Conservation (phyloP, 2,113 vertebrate genomes). For the Atractosteus spatula region DNA sequence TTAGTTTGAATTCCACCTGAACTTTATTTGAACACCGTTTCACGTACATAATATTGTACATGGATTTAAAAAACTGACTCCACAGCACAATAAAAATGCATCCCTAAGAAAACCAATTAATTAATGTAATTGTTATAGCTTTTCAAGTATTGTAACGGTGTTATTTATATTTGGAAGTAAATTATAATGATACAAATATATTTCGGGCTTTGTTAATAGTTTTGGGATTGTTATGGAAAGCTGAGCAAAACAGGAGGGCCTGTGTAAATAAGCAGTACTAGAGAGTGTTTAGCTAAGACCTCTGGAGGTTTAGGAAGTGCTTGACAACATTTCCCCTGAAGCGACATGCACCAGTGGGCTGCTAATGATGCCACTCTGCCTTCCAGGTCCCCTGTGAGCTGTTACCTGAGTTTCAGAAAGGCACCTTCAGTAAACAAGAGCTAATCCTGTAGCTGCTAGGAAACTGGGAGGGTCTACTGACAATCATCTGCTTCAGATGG, state of each 20-base stretch:
- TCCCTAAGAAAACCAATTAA: no score
- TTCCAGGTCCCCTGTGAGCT: not conserved
- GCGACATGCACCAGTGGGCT: conserved; percentile 10
- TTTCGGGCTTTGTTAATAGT: not conserved
- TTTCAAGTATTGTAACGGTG: no score
- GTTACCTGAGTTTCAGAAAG: conserved; percentile 6
- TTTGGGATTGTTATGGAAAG: not conserved
- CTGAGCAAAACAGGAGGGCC: not conserved
- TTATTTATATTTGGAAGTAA: no score
- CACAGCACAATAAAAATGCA: no score
- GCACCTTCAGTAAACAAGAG: conserved; percentile 21
- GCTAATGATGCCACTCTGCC: conserved; percentile 16
- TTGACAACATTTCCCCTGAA: conserved; percentile 8
- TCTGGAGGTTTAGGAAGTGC: conserved; percentile 15
- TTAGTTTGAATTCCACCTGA: conserved; percentile 1
- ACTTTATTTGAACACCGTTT: not conserved
- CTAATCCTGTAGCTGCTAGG: conserved; percentile 1
- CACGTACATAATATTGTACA: no score
- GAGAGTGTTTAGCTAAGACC: conserved; percentile 9
- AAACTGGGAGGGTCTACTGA: conserved; percentile 21
- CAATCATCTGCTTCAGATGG: conserved; percentile 25
- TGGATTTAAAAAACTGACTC: no score
- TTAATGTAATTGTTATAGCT: no score
- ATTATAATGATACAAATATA: no score
- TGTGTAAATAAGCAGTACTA: not conserved